These are phyloP conservation scores for Clarias fuscus DNA, from an alignment of 2,797 vertebrate species.

Conservation along the genomic window DNA sequence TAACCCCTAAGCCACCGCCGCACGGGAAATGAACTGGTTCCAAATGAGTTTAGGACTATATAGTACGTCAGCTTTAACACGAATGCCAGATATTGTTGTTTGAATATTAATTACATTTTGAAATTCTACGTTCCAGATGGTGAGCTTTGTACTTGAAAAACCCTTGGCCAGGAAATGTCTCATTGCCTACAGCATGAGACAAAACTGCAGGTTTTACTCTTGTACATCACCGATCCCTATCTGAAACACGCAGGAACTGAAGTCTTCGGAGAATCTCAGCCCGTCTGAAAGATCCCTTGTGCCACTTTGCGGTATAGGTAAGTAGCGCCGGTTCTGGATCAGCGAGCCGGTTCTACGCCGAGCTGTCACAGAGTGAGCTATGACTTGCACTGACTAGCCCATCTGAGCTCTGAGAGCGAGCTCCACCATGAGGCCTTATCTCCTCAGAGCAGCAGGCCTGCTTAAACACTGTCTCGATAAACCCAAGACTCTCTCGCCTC, in stretches of 20 bases:
- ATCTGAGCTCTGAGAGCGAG: conserved; percentile 41
- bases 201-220: not conserved
- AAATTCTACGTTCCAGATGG: not conserved
- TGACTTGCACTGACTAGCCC: conserved; percentile 44
- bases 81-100: conserved; percentile 22
- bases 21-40: not conserved
- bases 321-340: conserved; percentile 7
- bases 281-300: not conserved
- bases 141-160: conserved; percentile 30
- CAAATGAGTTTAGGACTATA: conserved; percentile 4
- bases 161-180: conserved; percentile 25
- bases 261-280: not conserved
- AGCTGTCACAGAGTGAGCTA: conserved; percentile 29
- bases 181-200: conserved; percentile 28
- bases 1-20: not conserved
- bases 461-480: conserved; percentile 49
- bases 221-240: not conserved
- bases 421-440: conserved; percentile 50
- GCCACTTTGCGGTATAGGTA: not conserved
- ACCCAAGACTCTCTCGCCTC: conserved; percentile 29
- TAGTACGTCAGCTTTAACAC: conserved; percentile 8
- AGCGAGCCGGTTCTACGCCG: conserved; percentile 14
- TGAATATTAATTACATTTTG: conserved; percentile 21
- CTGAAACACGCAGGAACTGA: not conserved
- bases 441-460: conserved; percentile 50